These are phyloP conservation scores for Pseudolaguvia tuberculata DNA, from an alignment of 2,113 vertebrate genomes.

Conservation along the genomic window DNA sequence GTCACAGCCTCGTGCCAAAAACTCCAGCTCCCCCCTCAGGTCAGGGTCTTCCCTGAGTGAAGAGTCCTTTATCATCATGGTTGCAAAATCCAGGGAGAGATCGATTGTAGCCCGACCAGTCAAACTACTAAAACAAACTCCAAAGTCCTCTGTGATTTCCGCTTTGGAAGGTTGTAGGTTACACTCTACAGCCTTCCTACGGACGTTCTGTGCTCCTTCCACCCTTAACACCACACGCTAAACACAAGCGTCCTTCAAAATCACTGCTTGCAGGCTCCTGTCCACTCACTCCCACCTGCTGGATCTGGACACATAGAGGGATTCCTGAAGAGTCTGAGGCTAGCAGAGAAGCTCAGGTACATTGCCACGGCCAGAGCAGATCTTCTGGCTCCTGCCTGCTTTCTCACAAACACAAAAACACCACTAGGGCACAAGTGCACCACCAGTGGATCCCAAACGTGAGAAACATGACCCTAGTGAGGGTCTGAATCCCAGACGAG, in stretches of 20 bases:
- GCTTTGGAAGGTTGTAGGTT: constrained; percentile 26
- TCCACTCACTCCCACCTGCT: constrained; percentile 30
- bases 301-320: constrained; percentile 24
- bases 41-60: constrained; percentile 94
- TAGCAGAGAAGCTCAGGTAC: constrained; percentile 61
- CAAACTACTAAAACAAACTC: constrained; percentile 19
- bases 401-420: constrained; percentile 41
- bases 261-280: constrained; percentile 29
- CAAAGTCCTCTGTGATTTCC: constrained; percentile 38
- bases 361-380: constrained; percentile 61
- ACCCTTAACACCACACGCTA: constrained; percentile 3
- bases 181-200: constrained; percentile 23
- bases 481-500: constrained; percentile 73
- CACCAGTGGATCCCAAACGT: constrained; percentile 71
- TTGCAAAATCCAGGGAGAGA: constrained; percentile 55
- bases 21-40: constrained; percentile 93
- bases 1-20: constrained; percentile 94
- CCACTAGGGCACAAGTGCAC: constrained; percentile 63
- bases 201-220: constrained; percentile 3
- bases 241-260: constrained; percentile 33
- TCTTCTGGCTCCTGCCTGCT: constrained; percentile 62
- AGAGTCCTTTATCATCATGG: constrained; percentile 98
- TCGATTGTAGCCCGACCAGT: constrained; percentile 2
- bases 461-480: constrained; percentile 82
- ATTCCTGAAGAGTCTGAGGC: constrained; percentile 49